These are phyloP conservation scores for Lasioglossum figueresi DNA, from an alignment of 2,888 invertebrate genomes.

Conservation along the genomic window DNA sequence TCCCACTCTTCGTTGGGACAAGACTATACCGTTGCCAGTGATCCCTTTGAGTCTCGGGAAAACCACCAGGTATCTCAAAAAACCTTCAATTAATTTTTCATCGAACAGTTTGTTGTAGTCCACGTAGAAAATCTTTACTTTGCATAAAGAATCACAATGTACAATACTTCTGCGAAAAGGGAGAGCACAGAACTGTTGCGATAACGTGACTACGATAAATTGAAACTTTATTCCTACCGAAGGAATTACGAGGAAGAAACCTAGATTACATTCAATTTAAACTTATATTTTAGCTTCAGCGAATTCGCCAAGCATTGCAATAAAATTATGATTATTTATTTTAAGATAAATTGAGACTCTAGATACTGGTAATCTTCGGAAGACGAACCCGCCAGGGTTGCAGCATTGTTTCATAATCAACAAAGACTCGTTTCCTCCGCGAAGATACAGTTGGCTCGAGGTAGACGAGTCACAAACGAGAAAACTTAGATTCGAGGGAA, in stretches of 20 bases:
- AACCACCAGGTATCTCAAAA: neutral
- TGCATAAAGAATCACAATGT: too few relatives aligned
- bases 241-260: neutral
- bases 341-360: neutral
- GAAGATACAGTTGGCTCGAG: constrained; percentile 11
- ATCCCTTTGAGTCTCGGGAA: neutral
- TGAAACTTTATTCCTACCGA: neutral
- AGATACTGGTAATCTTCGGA: too few relatives aligned
- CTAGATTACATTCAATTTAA: neutral
- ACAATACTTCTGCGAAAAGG: neutral
- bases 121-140: too few relatives aligned
- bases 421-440: neutral
- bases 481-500: constrained; percentile 53
- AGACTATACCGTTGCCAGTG: constrained; percentile 32
- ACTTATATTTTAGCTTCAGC: neutral
- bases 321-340: neutral
- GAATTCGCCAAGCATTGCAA: constrained; percentile 7
- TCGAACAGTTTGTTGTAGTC: neutral
- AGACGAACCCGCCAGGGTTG: neutral
- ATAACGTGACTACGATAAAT: neutral
- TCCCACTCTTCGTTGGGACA: neutral
- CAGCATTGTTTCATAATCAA: neutral
- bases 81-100: neutral
- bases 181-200: neutral
- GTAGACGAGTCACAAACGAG: constrained; percentile 35